Evolutionary conservation across 2,113 vertebrate species (phyloP), one percentile per base, ranked within the genome.

Genomic region (Microcebus jonahi): DNA sequence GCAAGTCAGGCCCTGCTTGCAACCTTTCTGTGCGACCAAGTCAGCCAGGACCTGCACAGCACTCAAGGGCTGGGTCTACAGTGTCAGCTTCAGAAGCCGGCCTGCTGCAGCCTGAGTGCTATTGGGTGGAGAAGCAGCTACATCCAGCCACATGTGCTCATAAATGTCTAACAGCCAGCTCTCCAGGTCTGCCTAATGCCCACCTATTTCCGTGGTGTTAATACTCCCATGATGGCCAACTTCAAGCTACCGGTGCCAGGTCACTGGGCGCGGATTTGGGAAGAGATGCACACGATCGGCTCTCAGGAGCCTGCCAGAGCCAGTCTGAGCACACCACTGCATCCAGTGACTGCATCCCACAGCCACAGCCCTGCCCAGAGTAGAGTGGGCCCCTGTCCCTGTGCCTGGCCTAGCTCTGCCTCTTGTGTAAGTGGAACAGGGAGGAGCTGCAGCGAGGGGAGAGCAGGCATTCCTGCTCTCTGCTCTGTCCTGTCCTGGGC

Each of bases 271-370:
- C 39, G 45, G 48, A 25, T 17, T 31, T 73, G 25, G 50, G 70
- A 86, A 65, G 50, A 96, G 76, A 57, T 4, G 18, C 0, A 1
- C 4, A 3, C 8, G 0, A 20, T 6, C 5, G 27, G 42, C 8
- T 71, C 63, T 59, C 45, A 53, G 65, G n/a, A 21, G 53, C 50
- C 8, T 29, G 1, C 0, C 4, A 2, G 2, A 42, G 36, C 8
- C 8, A 0, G 15, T 10, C 8, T 31, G 39, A 53, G 55, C 29
- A 4, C 23, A 1, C 23, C 12, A 1, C 21, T 1, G 6, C 29
- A 12, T 45, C 71, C 20, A 0, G 12, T 0, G 29, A 20, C 5
- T 59, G 12, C 0, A 0, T 23, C 57, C 14, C 70, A n/a, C 7
- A 59, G 20, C 55, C 21, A 2, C 2, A 1, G 29, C 20, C 39